Percentiles rank a stretch among this genome's conserved stretches.
These are phyloP conservation scores for Drosophila histrio DNA, from an alignment of 2,888 invertebrate genomes.

Conservation along the genomic window DNA sequence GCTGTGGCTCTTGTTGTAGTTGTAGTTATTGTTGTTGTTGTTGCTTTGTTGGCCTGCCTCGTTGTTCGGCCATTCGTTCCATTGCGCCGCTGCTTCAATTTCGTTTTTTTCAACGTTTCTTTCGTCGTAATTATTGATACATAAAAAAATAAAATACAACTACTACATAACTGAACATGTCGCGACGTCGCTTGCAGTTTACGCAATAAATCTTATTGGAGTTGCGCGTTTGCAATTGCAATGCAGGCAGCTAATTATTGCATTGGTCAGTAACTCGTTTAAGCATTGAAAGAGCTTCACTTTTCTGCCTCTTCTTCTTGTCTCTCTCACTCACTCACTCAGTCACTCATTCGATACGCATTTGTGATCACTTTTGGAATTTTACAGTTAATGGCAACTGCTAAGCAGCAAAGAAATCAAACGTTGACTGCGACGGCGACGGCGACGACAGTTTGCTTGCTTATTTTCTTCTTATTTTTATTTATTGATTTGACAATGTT, in stretches of 20 bases:
- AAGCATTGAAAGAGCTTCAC: conserved; percentile 9
- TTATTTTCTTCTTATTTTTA: too few species aligned
- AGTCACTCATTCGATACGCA: conserved; percentile 3
- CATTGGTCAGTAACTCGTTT: conserved; percentile 56
- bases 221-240: conserved; percentile 31
- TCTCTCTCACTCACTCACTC: not conserved
- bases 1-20: conserved; percentile 33
- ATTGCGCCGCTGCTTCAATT: conserved; percentile 59
- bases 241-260: conserved; percentile 50
- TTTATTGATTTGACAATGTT: conserved; percentile 64
- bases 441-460: conserved; percentile 43
- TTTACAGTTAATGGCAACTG: conserved; percentile 43
- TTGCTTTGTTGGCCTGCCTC: conserved; percentile 36
- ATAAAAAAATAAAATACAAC: conserved; percentile 55
- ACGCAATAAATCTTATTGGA: conserved; percentile 63
- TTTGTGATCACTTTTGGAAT: conserved; percentile 32
- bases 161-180: conserved; percentile 42
- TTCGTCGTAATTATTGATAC: conserved; percentile 74
- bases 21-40: conserved; percentile 37
- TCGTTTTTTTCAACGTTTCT: conserved; percentile 51
- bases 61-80: conserved; percentile 53
- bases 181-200: conserved; percentile 26
- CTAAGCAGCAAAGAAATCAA: conserved; percentile 17
- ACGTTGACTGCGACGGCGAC: conserved; percentile 17
- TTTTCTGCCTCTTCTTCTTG: not conserved